A percentile compares a stretch with the other conserved stretches of the same genome.
These are phyloP conservation scores for Caenorhabditis drosophilae DNA, from an alignment of 2,888 invertebrate species.

Conservation along the genomic window DNA sequence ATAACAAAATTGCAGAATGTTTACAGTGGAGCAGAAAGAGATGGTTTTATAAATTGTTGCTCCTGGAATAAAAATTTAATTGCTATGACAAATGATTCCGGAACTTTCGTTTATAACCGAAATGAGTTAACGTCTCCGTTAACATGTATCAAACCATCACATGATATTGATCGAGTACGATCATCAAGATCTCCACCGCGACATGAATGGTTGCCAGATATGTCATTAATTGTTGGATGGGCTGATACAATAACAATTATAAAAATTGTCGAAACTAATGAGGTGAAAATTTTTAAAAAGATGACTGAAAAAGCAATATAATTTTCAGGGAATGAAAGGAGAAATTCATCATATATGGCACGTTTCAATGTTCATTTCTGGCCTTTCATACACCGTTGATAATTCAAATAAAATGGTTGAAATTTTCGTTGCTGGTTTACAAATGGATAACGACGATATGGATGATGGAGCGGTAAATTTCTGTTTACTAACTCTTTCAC, in stretches of 20 bases:
- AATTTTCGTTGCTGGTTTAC: constrained; percentile 59
- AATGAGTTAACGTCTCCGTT: constrained; percentile 10
- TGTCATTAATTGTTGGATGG: constrained; percentile 66
- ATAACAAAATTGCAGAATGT: constrained; percentile 43
- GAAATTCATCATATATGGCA: constrained; percentile 47
- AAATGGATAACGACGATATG: constrained; percentile 46
- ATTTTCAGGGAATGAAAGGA: constrained; percentile 28
- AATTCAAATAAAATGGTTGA: constrained; percentile 47
- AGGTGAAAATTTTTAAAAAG: constrained; percentile 5
- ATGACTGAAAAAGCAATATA: no score
- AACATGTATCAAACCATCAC: constrained; percentile 57
- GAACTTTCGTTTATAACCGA: constrained; percentile 64
- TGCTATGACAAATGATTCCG: constrained; percentile 68
- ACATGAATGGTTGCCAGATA: constrained; percentile 55
- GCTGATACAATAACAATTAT: constrained; percentile 62
- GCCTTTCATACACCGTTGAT: constrained; percentile 55
- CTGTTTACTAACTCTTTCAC: no score
- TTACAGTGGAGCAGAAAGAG: constrained; percentile 62
- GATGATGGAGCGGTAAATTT: constrained; percentile 44
- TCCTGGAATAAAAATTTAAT: constrained; percentile 59
- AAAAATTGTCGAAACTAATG: constrained; percentile 24
- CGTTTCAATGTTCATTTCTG: constrained; percentile 52
- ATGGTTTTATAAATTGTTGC: constrained; percentile 63
- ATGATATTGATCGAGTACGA: constrained; percentile 52
- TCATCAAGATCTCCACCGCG: constrained; percentile 58